Conservation (phyloP, 2,888 invertebrate genomes). For the Liposcelis brunnea region DNA sequence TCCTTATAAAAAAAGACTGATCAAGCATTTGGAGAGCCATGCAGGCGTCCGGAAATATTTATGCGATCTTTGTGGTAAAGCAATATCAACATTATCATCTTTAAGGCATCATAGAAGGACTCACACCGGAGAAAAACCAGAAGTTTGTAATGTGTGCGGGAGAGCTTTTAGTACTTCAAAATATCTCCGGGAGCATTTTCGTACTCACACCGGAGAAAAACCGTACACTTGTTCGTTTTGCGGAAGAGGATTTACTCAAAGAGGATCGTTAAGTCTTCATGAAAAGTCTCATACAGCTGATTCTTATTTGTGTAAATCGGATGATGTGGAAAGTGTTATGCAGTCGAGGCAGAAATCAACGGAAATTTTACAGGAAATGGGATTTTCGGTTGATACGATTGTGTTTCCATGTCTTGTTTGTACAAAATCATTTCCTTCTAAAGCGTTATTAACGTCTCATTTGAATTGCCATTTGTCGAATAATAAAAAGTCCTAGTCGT, state of each 20-base stretch:
- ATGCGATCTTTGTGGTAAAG: neutral
- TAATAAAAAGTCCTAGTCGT: no score
- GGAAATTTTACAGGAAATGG: no score
- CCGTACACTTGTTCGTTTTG: constrained; percentile 10
- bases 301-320: no score
- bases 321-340: no score
- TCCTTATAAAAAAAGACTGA: neutral
- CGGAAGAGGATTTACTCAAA: constrained; percentile 10
- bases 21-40: neutral
- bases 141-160: constrained; percentile 5
- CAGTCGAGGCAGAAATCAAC: no score
- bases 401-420: constrained; percentile 10
- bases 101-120: neutral
- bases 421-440: constrained; percentile 10
- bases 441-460: constrained; percentile 11
- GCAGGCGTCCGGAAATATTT: neutral
- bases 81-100: neutral
- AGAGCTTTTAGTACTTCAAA: neutral
- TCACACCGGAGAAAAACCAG: neutral
- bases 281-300: constrained; percentile 13
- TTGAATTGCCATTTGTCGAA: constrained; percentile 13
- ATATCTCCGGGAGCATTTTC: neutral
- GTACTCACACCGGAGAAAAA: constrained; percentile 6
- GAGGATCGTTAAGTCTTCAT: constrained; percentile 9
- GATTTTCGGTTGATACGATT: no score